Conservation (phyloP, 2,888 invertebrate species). For the Spodoptera picta region DNA sequence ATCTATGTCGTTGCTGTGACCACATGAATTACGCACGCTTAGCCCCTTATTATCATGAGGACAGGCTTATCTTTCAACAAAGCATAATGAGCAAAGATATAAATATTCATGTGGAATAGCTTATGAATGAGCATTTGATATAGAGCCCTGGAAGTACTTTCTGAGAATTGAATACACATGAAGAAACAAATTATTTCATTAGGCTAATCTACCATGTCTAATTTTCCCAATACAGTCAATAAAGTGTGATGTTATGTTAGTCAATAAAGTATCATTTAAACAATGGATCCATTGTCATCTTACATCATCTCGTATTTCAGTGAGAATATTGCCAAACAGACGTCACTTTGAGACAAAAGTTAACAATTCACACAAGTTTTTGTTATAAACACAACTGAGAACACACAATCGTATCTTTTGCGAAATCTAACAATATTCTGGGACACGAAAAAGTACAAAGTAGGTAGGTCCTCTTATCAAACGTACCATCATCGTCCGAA, state of each 20-base stretch:
- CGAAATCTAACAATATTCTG: constrained; percentile 53
- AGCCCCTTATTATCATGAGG: constrained; percentile 40
- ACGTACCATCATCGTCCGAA: constrained; percentile 13
- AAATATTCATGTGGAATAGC: constrained; percentile 1
- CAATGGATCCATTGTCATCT: constrained; percentile 28
- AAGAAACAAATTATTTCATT: not conserved
- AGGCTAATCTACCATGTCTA: not conserved
- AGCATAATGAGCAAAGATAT: constrained; percentile 33
- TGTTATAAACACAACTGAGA: constrained; percentile 35
- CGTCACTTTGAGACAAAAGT: constrained; percentile 35
- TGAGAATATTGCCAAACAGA: constrained; percentile 16
- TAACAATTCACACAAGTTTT: constrained; percentile 54
- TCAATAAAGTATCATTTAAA: constrained; percentile 3
- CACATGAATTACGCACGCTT: constrained; percentile 28
- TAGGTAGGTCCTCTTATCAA: constrained; percentile 32
- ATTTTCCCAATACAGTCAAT: not conserved
- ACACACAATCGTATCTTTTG: constrained; percentile 57
- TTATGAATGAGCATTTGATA: constrained; percentile 7
- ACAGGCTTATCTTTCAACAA: constrained; percentile 37
- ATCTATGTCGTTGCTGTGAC: constrained; percentile 41
- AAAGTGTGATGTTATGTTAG: too few relatives aligned
- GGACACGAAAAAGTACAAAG: constrained; percentile 25
- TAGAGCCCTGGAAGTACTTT: not conserved
- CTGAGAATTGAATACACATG: not conserved
- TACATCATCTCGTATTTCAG: constrained; percentile 28